phyloP scores from a whole-genome alignment of 1,140 invertebrate genomes.

The Rhizoglyphus robini region DNA sequence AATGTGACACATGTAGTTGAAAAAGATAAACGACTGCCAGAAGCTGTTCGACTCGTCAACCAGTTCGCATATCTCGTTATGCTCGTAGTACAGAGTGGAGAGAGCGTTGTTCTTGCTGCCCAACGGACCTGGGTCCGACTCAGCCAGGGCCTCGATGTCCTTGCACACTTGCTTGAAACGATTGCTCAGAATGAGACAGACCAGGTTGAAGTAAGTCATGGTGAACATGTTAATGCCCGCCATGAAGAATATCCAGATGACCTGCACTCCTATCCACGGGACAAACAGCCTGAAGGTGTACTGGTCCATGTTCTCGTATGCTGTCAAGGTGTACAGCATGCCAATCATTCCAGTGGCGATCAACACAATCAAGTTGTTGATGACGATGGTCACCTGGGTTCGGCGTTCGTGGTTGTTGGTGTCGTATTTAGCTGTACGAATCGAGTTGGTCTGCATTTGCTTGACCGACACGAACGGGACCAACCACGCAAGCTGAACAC shows the following conservation, averaged over 20 bases:
- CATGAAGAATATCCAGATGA: constrained; percentile 23
- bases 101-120: constrained; percentile 20
- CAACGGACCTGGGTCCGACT: constrained; percentile 21
- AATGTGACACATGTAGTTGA: constrained; percentile 24
- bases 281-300: constrained; percentile 14
- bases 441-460: constrained; percentile 10
- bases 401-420: constrained; percentile 7
- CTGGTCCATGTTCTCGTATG: constrained; percentile 19
- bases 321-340: not conserved
- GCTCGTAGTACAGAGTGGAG: constrained; percentile 22
- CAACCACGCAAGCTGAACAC: constrained; percentile 17
- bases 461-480: constrained; percentile 23
- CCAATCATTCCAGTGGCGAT: constrained; percentile 15
- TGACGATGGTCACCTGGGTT: constrained; percentile 1
- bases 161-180: constrained; percentile 19
- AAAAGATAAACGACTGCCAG: constrained; percentile 24
- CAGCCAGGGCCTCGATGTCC: constrained; percentile 24
- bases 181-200: constrained; percentile 17
- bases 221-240: constrained; percentile 20
- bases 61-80: constrained; percentile 24
- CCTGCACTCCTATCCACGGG: constrained; percentile 18
- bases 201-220: constrained; percentile 23
- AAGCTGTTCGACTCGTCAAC: constrained; percentile 24
- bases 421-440: constrained; percentile 7
- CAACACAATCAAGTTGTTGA: constrained; percentile 13